Evolutionary conservation across 2,113 vertebrate species (phyloP).

Genomic region (Pseudois nayaur): DNA sequence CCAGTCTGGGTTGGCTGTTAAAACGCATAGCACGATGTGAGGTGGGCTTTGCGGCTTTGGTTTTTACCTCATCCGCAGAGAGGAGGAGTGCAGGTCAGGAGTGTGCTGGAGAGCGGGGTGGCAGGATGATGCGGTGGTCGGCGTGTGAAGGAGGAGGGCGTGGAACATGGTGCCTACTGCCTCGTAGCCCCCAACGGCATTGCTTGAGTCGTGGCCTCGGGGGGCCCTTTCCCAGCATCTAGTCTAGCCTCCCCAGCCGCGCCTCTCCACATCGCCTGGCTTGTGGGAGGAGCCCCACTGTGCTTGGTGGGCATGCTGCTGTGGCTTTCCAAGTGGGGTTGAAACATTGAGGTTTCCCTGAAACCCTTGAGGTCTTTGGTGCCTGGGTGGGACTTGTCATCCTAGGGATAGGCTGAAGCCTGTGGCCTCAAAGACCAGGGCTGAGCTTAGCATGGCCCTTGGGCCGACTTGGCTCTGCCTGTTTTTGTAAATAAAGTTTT

Average conservation of each 20-base stretch:
- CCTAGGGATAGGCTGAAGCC: neutral
- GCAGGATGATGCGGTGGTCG: fast-evolving
- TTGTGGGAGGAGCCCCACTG: neutral
- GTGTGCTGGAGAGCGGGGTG: neutral
- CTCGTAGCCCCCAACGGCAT: neutral
- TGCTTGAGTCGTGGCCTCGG: fast-evolving
- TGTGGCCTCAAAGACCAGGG: neutral
- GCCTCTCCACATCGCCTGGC: fast-evolving
- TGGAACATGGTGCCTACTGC: no score
- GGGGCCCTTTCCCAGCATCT: fast-evolving
- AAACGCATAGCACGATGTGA: fast-evolving
- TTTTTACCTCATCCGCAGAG: neutral
- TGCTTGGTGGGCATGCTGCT: no score
- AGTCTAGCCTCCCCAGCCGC: fast-evolving
- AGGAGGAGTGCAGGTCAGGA: neutral
- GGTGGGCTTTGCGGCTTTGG: neutral
- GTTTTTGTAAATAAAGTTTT: neutral
- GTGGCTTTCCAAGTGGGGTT: neutral
- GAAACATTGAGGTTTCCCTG: neutral
- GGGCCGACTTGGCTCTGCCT: no score
- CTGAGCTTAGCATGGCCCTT: neutral
- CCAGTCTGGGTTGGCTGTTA: neutral
- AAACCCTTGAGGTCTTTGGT: neutral
- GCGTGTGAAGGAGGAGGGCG: neutral
- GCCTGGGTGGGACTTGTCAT: neutral